Percentiles rank a stretch among this genome's conserved stretches.
Evolutionary conservation across 2,113 vertebrate genomes (phyloP).

Genomic region (Erythrolamprus reginae): DNA sequence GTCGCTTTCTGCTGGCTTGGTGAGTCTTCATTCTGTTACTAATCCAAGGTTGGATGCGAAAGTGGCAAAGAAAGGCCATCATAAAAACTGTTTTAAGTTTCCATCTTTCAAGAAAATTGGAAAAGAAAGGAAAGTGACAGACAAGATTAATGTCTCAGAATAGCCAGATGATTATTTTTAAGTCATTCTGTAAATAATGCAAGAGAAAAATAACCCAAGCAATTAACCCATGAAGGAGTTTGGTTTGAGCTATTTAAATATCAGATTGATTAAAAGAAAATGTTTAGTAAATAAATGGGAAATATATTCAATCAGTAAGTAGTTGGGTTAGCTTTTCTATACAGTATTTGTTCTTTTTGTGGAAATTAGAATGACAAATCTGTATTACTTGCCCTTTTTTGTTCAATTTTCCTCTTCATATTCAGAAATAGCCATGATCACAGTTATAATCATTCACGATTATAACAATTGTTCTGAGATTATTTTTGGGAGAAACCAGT

Average conservation of each 20-base stretch:
- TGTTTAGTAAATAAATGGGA: neutral
- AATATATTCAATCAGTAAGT: neutral
- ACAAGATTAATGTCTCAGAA: neutral
- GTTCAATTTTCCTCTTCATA: neutral
- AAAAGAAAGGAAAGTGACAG: neutral
- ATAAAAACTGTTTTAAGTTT: neutral
- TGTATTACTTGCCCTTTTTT: neutral
- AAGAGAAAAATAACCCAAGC: neutral
- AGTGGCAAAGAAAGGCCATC: neutral
- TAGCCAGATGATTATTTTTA: neutral
- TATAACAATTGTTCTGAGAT: neutral
- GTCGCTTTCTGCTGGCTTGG: constrained; percentile 8
- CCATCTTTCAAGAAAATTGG: neutral
- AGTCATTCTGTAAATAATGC: neutral
- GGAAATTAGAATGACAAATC: neutral
- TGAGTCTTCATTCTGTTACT: neutral
- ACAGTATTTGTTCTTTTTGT: neutral
- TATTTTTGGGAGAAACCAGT: neutral
- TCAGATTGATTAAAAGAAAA: neutral
- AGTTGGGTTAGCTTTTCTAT: neutral
- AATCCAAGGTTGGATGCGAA: neutral
- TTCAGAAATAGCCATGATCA: neutral
- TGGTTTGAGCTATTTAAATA: neutral
- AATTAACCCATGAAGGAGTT: neutral
- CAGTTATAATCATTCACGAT: too few species aligned